Evolutionary conservation across 2,888 invertebrate species (phyloP), one percentile per base, ranked within the genome.

Genomic region (Physocephala rufipes): DNA sequence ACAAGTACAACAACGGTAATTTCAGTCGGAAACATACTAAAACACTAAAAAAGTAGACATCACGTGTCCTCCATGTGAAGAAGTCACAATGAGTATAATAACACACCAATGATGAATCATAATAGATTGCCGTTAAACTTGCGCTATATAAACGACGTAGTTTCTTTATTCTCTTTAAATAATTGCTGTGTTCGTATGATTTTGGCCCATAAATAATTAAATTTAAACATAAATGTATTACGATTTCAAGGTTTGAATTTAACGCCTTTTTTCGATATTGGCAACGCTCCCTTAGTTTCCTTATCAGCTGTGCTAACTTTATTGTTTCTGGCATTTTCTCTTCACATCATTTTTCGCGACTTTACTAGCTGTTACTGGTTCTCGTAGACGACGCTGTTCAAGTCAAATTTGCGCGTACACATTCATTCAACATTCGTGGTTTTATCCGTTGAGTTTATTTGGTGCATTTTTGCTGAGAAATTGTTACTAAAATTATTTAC

Each of bases 341-440:
- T 24, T 43, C 19, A n/a, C 45, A 19, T 53, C 53, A 36, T 53
- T 66, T 53, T 67, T 67, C 67, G 55, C 53, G 58, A 67, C 26
- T 45, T 55, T 43, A 45, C 24, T 49, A 5, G 49, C 19, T 13
- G 49, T 49, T 49, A 12, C 49, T 49, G 15, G 7, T 12, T 49
- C 16, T 49, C 19, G 19, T 19, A 49, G 19, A 4, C 19, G 49
- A 19, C 19, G 15, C 19, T 49, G 19, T n/a, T n/a, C 49, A 49
- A 49, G 19, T 12, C 16, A 49, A 49, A 49, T 49, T 49, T 58
- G 58, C 15, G 28, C 28, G 19, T 47, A 45, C 63, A 12, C n/a
- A 43, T 68, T 68, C 68, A 68, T 62, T 61, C 49, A 59, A 49
- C 49, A 28, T 68, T 68, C 61, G 61, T 49, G 61, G 15, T 7